phyloP scores from a whole-genome alignment of 1,140 invertebrate species.

The Ladona fulva region DNA sequence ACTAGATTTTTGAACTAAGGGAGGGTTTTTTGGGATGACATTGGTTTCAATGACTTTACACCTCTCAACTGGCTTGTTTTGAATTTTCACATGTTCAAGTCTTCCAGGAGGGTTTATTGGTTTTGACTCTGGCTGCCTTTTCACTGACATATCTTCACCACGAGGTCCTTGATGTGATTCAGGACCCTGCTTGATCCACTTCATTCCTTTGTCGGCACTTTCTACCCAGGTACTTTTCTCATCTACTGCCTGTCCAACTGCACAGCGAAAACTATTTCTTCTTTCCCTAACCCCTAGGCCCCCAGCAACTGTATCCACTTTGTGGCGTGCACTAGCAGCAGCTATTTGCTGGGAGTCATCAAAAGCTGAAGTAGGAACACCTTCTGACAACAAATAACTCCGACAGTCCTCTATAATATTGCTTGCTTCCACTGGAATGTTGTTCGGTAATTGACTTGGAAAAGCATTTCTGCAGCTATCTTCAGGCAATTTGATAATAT shows the following conservation, averaged over 20 bases:
- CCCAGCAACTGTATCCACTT: constrained; percentile 28
- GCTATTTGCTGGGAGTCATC: constrained; percentile 23
- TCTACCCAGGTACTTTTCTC: background rate
- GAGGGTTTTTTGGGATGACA: too few relatives aligned
- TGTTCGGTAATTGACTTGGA: too few relatives aligned
- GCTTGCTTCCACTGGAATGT: too few relatives aligned
- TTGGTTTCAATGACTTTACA: too few relatives aligned
- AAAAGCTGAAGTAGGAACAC: too few relatives aligned
- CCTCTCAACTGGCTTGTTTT: too few relatives aligned
- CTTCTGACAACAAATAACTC: too few relatives aligned
- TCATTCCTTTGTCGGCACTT: constrained; percentile 21
- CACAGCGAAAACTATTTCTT: constrained; percentile 37
- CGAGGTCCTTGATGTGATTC: background rate
- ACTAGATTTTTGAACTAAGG: too few relatives aligned
- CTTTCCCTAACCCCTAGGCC: constrained; percentile 33
- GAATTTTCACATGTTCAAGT: too few relatives aligned
- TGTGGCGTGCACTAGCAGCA: constrained; percentile 20
- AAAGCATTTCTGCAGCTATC: too few relatives aligned
- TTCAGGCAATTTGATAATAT: too few relatives aligned
- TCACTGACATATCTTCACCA: background rate
- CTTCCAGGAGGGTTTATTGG: background rate
- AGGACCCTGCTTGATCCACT: constrained; percentile 18
- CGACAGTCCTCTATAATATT: too few relatives aligned
- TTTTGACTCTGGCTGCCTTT: background rate
- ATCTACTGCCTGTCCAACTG: constrained; percentile 29